These are phyloP conservation scores for Lepidochrysops patricia DNA, from an alignment of 2,888 invertebrate genomes.

Conservation along the genomic window DNA sequence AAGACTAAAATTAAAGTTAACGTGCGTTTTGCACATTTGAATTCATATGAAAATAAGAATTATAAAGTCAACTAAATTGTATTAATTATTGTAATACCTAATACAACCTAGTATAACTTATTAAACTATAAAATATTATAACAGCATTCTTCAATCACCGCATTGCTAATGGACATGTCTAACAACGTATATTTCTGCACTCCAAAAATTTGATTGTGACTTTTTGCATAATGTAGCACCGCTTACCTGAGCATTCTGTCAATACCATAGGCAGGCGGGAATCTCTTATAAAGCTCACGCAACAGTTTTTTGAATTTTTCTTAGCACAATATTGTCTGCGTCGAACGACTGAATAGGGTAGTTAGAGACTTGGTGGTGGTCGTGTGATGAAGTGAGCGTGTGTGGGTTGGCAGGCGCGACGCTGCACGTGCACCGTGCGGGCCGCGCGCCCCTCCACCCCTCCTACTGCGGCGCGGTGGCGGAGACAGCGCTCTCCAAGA, in stretches of 20 bases:
- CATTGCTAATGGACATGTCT: background rate
- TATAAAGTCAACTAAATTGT: too few relatives aligned
- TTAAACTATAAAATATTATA: background rate
- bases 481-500: constrained; percentile 85
- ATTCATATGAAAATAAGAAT: too few relatives aligned
- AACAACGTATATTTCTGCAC: background rate
- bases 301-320: background rate
- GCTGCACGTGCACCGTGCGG: constrained; percentile 60
- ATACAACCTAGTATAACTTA: background rate
- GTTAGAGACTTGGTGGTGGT: constrained; percentile 19
- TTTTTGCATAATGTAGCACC: background rate
- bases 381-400: constrained; percentile 57
- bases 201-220: background rate
- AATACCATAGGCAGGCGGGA: background rate
- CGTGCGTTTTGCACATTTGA: too few relatives aligned
- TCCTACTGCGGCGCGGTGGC: constrained; percentile 87
- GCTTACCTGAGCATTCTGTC: background rate
- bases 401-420: constrained; percentile 69
- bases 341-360: background rate
- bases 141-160: too few relatives aligned
- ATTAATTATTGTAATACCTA: too few relatives aligned
- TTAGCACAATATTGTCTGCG: background rate
- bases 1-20: too few relatives aligned
- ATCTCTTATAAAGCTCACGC: background rate
- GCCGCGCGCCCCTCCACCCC: constrained; percentile 72